phyloP scores from a whole-genome alignment of 2,797 vertebrate species.

The Phoeniculus purpureus region DNA sequence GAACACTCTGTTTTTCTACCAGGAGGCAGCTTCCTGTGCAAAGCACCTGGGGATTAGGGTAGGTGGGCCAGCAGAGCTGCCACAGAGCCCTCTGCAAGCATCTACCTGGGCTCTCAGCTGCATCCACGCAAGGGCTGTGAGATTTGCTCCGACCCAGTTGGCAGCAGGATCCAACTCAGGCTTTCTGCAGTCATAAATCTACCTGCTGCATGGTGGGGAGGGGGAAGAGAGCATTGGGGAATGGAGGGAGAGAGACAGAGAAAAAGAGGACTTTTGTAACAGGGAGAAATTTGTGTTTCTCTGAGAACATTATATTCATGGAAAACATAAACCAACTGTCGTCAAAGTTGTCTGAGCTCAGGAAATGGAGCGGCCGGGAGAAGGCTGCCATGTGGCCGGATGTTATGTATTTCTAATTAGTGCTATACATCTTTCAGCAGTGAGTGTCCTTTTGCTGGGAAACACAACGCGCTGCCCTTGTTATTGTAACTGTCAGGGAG shows the following conservation, averaged over 20 bases:
- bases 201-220: conserved; percentile 55
- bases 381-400: conserved; percentile 99
- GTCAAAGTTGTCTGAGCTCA: conserved; percentile 96
- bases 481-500: conserved; percentile 89
- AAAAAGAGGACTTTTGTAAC: conserved; percentile 48
- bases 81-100: conserved; percentile 16
- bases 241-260: not conserved
- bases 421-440: conserved; percentile 99
- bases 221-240: not conserved
- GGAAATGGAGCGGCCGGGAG: conserved; percentile 97
- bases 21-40: conserved; percentile 32
- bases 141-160: not conserved
- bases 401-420: conserved; percentile 99
- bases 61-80: not conserved
- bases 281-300: conserved; percentile 74
- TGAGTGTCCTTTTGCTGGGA: conserved; percentile 94
- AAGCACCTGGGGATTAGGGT: not conserved
- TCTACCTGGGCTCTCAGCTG: not conserved
- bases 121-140: not conserved
- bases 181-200: conserved; percentile 57
- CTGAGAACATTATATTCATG: conserved; percentile 86
- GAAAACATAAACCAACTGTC: conserved; percentile 94
- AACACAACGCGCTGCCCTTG: conserved; percentile 85
- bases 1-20: not conserved
- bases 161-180: not conserved